phyloP scores from a whole-genome alignment of 2,113 vertebrate species.

The Edolisoma coerulescens region DNA sequence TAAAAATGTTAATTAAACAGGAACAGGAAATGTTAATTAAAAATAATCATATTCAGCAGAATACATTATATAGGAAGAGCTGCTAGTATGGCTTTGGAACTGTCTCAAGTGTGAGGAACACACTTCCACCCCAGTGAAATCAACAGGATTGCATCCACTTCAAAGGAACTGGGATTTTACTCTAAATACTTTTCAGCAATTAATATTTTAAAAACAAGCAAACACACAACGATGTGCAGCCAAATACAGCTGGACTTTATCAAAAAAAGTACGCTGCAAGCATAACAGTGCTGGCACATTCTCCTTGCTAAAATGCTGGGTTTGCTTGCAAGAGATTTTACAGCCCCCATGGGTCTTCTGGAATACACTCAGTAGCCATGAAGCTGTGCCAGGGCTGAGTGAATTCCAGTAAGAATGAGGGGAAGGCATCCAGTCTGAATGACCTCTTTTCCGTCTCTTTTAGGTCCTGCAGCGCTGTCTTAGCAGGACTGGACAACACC shows the following conservation, averaged over 20 bases:
- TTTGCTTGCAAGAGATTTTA: background rate
- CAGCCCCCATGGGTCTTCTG: background rate
- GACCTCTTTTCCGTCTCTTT: background rate
- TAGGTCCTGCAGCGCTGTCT: background rate
- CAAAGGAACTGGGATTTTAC: background rate
- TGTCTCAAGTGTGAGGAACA: background rate
- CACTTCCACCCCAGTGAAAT: background rate
- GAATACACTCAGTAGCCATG: background rate
- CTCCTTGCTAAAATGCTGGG: background rate
- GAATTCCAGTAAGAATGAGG: background rate
- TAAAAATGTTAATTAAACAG: background rate
- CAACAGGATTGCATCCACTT: background rate
- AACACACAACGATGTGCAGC: background rate
- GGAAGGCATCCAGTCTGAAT: background rate
- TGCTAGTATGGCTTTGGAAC: background rate
- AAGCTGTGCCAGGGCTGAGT: background rate
- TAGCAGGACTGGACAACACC: background rate
- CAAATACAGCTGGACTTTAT: background rate
- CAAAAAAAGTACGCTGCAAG: background rate
- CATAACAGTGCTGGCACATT: background rate
- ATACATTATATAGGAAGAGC: background rate
- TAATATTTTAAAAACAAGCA: background rate
- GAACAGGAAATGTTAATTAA: background rate
- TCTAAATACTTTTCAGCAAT: background rate
- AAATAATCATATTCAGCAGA: background rate